Base-by-base conservation (phyloP, 2,113 vertebrate genomes). In the Promerops cafer region DNA sequence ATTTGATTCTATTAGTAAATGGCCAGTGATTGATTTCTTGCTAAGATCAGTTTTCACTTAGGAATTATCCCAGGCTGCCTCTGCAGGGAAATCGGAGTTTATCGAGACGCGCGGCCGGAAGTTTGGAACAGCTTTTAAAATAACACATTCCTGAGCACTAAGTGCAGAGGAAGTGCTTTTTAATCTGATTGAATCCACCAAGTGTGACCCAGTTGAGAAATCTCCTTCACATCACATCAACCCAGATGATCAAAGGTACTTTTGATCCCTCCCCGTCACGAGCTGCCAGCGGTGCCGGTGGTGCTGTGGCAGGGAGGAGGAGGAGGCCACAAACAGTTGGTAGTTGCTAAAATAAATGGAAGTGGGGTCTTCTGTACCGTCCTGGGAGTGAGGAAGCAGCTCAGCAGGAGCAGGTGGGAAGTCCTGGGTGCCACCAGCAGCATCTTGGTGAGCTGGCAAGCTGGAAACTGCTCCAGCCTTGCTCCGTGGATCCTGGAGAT, bases 191-290 rank as follows among this genome's bases (percentile, higher is more conserved):
- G 47, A 60, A 40, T 17, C 24, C 31, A 5, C 17, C 5, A 13
- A 59, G 53, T 23, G 72, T 66, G 77, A 76, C 57, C 50, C n/a
- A 44, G 42, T 23, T 70, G 66, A 44, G 78, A 60, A 88, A 90
- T 11, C n/a, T 70, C 57, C 53, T 30, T 26, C 53, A 1, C 3
- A 6, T 78, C 24, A 6, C 1, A 0, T 16, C 37, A 63, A 5
- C 35, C 44, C 6, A 1, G 47, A 44, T 35, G 47, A 21, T 49
- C 47, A 28, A 35, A 96, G 80, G 52, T 39, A 0, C 33, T 89
- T 79, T 10, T 18, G 87, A 27, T 96, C 59, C 71, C 22, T 56
- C 28, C n/a, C 19, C 5, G 5, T 64, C 4, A 1, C 0, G 24
- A 42, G 86, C 30, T 13, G 78, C 27, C 45, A 5, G 26, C 1